Evolutionary conservation across 2,888 invertebrate species (phyloP).

Genomic region (Thymelicus acteon): DNA sequence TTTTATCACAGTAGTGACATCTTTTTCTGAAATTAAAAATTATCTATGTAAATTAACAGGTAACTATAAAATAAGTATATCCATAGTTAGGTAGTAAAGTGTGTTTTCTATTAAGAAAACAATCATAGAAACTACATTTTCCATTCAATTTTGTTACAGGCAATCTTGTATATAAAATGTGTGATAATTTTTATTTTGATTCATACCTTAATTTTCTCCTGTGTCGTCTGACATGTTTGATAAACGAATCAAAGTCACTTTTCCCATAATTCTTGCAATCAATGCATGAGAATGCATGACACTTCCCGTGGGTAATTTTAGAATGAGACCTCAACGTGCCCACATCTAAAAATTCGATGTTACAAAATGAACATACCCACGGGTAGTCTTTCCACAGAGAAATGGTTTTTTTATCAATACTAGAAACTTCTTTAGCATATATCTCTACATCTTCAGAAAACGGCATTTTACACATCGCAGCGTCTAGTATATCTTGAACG

Average conservation of each 20-base stretch:
- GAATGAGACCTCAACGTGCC: constrained; percentile 85
- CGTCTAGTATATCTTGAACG: constrained; percentile 68
- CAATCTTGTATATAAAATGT: too few species aligned
- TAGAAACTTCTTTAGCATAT: constrained; percentile 66
- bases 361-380: constrained; percentile 72
- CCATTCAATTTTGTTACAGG: too few species aligned
- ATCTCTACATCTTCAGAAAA: constrained; percentile 60
- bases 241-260: constrained; percentile 60
- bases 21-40: constrained; percentile 48
- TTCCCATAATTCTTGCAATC: constrained; percentile 85
- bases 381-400: constrained; percentile 72
- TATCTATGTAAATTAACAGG: background rate
- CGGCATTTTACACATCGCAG: constrained; percentile 59
- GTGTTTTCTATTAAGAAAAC: too few species aligned
- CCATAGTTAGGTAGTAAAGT: too few species aligned
- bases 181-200: background rate
- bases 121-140: too few species aligned
- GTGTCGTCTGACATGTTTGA: constrained; percentile 73
- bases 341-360: constrained; percentile 69
- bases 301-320: constrained; percentile 85
- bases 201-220: constrained; percentile 73
- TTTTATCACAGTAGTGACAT: constrained; percentile 60
- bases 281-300: constrained; percentile 86
- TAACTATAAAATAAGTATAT: too few species aligned
- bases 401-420: constrained; percentile 55